phyloP scores from a whole-genome alignment of 2,888 invertebrate species.

The Tetramorium bicarinatum region DNA sequence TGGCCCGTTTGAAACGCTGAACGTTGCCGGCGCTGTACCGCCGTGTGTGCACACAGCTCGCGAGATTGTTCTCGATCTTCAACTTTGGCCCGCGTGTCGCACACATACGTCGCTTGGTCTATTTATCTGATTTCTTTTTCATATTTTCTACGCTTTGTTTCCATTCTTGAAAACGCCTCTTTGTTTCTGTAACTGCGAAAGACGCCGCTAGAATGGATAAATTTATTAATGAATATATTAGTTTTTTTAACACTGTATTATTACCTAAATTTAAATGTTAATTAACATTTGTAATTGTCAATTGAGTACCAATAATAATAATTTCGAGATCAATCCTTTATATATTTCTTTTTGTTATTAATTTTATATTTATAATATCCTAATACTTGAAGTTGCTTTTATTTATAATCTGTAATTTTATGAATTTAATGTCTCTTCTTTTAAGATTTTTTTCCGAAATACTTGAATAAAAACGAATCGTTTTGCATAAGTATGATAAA shows the following conservation, averaged over 20 bases:
- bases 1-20: slow-evolving; percentile 66
- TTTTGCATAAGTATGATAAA: not conserved
- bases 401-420: not conserved
- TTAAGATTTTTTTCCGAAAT: not conserved
- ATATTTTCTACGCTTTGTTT: not conserved
- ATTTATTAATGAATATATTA: not conserved
- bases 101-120: not conserved
- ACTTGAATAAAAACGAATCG: not conserved
- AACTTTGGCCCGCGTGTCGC: not conserved
- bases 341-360: not conserved
- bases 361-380: not conserved
- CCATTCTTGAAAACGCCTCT: not conserved
- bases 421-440: not conserved
- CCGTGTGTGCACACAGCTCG: not conserved
- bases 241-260: not conserved
- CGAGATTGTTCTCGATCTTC: not conserved
- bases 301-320: not conserved
- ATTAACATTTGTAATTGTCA: not conserved
- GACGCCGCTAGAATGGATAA: not conserved
- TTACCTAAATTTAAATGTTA: not conserved
- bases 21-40: slow-evolving; percentile 31
- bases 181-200: not conserved
- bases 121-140: not conserved
- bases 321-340: not conserved
- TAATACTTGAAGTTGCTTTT: not conserved